Conservation (phyloP, 1,140 invertebrate species). For the Drosophila sturtevanti region DNA sequence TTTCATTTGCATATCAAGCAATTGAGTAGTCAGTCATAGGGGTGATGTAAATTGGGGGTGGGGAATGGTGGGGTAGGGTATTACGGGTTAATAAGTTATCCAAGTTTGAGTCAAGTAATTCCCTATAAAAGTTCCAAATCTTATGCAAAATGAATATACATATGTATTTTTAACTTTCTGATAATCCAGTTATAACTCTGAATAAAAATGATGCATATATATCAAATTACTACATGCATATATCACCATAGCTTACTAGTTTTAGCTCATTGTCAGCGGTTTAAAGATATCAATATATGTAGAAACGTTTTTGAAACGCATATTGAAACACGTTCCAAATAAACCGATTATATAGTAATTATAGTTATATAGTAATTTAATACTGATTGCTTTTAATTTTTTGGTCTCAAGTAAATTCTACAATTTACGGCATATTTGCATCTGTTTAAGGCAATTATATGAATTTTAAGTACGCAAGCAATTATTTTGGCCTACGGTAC, state of each 20-base stretch:
- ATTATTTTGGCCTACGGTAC: no score
- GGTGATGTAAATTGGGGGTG: neutral
- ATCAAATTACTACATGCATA: neutral
- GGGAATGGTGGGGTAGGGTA: neutral
- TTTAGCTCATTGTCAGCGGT: neutral
- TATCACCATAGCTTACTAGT: neutral
- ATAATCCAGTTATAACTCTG: neutral
- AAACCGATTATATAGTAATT: no score
- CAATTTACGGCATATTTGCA: no score
- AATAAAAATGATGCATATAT: neutral
- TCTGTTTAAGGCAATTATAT: no score
- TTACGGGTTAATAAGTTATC: conserved; percentile 14
- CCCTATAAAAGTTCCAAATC: neutral
- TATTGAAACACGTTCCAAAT: neutral
- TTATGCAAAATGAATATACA: neutral
- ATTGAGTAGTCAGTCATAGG: conserved; percentile 2
- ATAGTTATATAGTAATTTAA: no score
- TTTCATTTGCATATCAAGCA: conserved; percentile 69
- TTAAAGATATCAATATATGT: neutral
- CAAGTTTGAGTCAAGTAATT: conserved; percentile 29
- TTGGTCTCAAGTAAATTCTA: no score
- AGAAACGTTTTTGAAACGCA: neutral
- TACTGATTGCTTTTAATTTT: no score
- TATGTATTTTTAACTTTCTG: neutral
- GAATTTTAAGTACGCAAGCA: no score